These are phyloP conservation scores for Lymantria dispar DNA, from an alignment of 2,888 invertebrate species.

Conservation along the genomic window DNA sequence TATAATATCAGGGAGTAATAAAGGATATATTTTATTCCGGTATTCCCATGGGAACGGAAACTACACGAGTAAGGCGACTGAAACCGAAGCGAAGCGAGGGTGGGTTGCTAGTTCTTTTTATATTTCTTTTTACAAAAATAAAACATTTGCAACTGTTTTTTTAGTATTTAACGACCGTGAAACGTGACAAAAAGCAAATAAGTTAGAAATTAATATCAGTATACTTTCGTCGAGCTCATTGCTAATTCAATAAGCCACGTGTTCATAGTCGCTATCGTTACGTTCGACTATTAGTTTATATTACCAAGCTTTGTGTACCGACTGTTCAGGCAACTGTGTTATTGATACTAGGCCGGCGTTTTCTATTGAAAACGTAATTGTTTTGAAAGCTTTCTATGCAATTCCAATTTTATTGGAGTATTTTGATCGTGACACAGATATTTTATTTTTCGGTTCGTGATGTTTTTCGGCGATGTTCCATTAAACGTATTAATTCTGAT, in stretches of 20 bases:
- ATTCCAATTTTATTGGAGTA: not conserved
- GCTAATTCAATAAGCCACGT: slow-evolving; percentile 41
- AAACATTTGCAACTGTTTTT: too few species aligned
- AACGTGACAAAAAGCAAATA: too few species aligned
- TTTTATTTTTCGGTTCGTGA: not conserved
- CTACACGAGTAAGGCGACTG: too few species aligned
- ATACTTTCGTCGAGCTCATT: slow-evolving; percentile 24
- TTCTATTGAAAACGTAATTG: not conserved
- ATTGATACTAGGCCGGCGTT: slow-evolving; percentile 28
- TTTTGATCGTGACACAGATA: not conserved
- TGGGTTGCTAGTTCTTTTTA: too few species aligned
- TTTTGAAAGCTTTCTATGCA: not conserved
- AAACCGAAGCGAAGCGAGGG: too few species aligned
- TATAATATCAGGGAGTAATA: too few species aligned
- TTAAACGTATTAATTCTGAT: too few species aligned
- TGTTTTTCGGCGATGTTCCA: not conserved
- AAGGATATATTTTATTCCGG: too few species aligned
- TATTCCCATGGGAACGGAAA: too few species aligned
- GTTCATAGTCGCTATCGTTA: slow-evolving; percentile 19
- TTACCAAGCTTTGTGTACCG: slow-evolving; percentile 26
- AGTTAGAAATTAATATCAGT: too few species aligned
- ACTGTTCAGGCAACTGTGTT: slow-evolving; percentile 33
- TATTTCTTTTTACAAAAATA: too few species aligned
- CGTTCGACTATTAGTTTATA: slow-evolving; percentile 41
- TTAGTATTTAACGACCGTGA: too few species aligned